These are phyloP conservation scores for Rosalia funebris DNA, from an alignment of 2,888 invertebrate genomes.

Conservation along the genomic window DNA sequence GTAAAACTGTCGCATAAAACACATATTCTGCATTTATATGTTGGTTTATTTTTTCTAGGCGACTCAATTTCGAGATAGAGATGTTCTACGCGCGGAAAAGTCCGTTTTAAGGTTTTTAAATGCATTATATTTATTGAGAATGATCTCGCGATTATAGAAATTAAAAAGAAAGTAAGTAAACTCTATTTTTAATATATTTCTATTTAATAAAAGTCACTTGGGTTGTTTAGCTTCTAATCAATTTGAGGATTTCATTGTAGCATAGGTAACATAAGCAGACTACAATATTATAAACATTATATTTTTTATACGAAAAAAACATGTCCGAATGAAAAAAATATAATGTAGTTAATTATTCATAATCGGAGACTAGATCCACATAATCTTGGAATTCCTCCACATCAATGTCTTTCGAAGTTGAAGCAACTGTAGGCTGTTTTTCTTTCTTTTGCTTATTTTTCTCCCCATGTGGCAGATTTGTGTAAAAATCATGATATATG, in stretches of 20 bases:
- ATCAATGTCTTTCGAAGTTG: conserved; percentile 11
- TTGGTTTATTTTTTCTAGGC: too few relatives aligned
- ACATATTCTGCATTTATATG: too few relatives aligned
- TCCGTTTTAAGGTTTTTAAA: too few relatives aligned
- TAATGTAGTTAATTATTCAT: conserved; percentile 7
- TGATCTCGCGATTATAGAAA: background rate
- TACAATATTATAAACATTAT: conserved; percentile 13
- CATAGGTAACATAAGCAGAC: conserved; percentile 12
- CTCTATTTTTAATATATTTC: background rate
- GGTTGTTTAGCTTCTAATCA: background rate
- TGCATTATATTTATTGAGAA: background rate
- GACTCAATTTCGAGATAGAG: too few relatives aligned
- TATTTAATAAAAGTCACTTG: background rate
- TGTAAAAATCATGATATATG: conserved; percentile 10
- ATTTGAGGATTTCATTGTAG: conserved; percentile 9
- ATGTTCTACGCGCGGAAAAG: too few relatives aligned
- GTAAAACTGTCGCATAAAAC: too few relatives aligned
- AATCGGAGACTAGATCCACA: conserved; percentile 14
- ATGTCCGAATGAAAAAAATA: conserved; percentile 8
- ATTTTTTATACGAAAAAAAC: conserved; percentile 1
- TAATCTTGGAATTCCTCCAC: conserved; percentile 11
- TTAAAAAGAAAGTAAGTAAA: background rate
- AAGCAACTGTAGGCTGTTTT: conserved; percentile 8
- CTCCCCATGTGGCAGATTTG: conserved; percentile 6
- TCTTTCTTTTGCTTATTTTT: conserved; percentile 2